Base-by-base conservation (phyloP, 2,113 vertebrate genomes). In the Phocoena sinus region DNA sequence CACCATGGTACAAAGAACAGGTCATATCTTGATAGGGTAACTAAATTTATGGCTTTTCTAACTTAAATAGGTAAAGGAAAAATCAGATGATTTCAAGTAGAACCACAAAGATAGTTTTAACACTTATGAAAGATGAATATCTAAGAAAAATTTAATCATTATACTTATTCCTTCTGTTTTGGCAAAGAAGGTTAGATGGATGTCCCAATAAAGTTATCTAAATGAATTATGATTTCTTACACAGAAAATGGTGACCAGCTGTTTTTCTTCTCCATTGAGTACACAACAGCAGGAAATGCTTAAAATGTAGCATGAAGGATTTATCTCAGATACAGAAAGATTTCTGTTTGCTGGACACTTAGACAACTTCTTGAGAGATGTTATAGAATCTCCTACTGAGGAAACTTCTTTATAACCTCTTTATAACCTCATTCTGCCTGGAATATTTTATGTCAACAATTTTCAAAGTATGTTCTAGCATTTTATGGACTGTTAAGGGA, bases 341-440 rank as follows among this genome's bases (percentile, higher is more conserved):
- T 62, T 67, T 95, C 56, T 88, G 60, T 77, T 90, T 93, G n/a
- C 73, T 41, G 73, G 76, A 67, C 21, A 41, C 91, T 20, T 84
- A 71, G 65, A 85, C 26, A 53, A 87, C 50, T 89, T 91, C 44
- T 80, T 58, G 80, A 89, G 86, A 86, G 50, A 65, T 70, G 58
- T 63, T 89, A 80, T 26, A 71, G 82, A 92, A 79, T 87, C 36
- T 82, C 44, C 38, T 81, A 68, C 83, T 67, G 31, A 62, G 86
- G 77, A 93, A 82, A 89, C n/a, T 93, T 91, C 80, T 77, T 89
- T 96, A 92, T 83, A 95, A 83, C 76, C 85, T 91, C 80, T 77
- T 89, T 96, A 92, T 83, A 95, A 83, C 76, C 85, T 94, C 62
- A 95, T 96, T 93, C 81, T 94, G 60, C 73, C 89, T 95, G 44